Conservation (phyloP, 2,113 vertebrate genomes). For the Petrocephalus microphthalmus region DNA sequence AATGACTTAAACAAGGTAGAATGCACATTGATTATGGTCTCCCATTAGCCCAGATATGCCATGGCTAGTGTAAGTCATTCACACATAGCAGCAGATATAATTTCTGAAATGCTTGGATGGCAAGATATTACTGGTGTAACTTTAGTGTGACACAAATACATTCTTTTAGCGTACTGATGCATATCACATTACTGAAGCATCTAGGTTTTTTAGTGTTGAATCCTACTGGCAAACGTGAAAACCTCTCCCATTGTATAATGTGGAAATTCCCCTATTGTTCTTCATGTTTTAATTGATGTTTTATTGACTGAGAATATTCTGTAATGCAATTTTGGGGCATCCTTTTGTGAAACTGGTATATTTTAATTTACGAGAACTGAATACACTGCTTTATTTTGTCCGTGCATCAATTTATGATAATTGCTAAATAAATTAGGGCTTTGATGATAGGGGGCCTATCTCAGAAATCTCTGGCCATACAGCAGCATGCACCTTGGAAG, state of each 20-base stretch:
- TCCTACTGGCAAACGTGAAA: not conserved
- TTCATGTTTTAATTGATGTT: not conserved
- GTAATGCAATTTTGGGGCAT: not conserved
- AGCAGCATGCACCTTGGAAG: not conserved
- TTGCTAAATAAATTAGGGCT: not conserved
- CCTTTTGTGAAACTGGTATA: not conserved
- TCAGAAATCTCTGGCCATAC: not conserved
- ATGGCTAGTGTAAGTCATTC: not conserved
- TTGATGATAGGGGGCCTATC: not conserved
- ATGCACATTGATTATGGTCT: not conserved
- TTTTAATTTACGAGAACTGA: not conserved
- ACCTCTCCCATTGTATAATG: not conserved
- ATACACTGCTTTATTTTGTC: not conserved
- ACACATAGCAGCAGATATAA: not conserved
- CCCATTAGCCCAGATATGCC: not conserved
- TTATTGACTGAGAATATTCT: not conserved
- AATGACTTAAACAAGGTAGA: constrained; percentile 5
- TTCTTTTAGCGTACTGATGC: not conserved
- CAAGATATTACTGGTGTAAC: not conserved
- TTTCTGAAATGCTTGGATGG: not conserved
- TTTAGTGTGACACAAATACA: not conserved
- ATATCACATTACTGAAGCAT: not conserved
- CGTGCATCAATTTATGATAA: not conserved
- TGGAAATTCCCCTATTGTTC: not conserved
- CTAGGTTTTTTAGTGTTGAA: not conserved